Conservation (phyloP, 2,888 invertebrate species). For the Tetragonisca angustula region DNA sequence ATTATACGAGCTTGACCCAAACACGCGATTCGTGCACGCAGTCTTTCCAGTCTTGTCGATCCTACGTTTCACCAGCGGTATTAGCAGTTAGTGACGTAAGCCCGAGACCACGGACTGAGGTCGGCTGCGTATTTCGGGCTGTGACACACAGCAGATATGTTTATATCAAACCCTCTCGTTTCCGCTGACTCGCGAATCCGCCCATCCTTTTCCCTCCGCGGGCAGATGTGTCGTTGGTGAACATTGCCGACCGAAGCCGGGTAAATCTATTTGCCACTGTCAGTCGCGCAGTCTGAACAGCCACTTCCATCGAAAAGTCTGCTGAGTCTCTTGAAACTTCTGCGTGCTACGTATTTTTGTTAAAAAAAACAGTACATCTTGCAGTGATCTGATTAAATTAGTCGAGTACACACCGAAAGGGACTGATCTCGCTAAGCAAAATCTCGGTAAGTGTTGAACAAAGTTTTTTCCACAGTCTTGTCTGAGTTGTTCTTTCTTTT, state of each 20-base stretch:
- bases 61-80: constrained; percentile 19
- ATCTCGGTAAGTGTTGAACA: neutral
- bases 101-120: constrained; percentile 48
- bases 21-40: neutral
- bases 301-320: neutral
- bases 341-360: neutral
- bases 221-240: constrained; percentile 29
- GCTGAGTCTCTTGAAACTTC: neutral
- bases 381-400: neutral
- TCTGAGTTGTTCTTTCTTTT: neutral
- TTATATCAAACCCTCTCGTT: constrained; percentile 62
- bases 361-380: neutral
- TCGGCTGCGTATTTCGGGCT: constrained; percentile 69
- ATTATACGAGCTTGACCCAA: constrained; percentile 27
- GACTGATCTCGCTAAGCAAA: neutral
- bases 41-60: constrained; percentile 13
- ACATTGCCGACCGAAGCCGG: constrained; percentile 52
- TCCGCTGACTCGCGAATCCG: neutral
- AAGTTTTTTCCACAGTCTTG: neutral
- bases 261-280: constrained; percentile 34
- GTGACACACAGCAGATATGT: constrained; percentile 68
- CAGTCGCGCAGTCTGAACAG: constrained; percentile 8
- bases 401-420: no score
- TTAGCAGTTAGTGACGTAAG: constrained; percentile 58
- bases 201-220: constrained; percentile 35